Percentiles rank a stretch among this genome's conserved stretches.
Evolutionary conservation across 2,888 invertebrate species (phyloP).

Genomic region (Sinohyriopsis cumingii): DNA sequence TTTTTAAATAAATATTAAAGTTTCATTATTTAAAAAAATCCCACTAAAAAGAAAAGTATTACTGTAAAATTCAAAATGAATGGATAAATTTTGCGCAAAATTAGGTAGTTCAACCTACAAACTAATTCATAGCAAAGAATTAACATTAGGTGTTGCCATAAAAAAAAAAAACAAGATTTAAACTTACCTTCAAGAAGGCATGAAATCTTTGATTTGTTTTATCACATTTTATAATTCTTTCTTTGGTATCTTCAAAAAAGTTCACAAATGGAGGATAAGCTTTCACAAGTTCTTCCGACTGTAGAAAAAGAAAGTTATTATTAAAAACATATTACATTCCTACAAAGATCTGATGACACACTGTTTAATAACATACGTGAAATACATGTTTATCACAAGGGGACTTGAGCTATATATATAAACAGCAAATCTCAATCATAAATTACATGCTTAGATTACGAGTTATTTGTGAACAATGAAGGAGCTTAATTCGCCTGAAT

Average conservation of each 20-base stretch:
- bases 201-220: constrained; percentile 95
- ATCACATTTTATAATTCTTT: constrained; percentile 92
- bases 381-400: not conserved
- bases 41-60: too few species aligned
- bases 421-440: not conserved
- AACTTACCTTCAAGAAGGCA: constrained; percentile 95
- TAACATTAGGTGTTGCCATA: too few species aligned
- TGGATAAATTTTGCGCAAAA: too few species aligned
- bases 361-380: not conserved
- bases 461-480: too few species aligned
- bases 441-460: not conserved
- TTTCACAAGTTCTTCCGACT: constrained; percentile 88
- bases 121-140: too few species aligned
- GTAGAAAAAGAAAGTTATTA: constrained; percentile 27
- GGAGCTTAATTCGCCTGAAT: too few species aligned
- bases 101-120: too few species aligned
- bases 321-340: not conserved
- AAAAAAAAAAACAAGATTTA: not conserved
- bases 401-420: not conserved
- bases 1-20: too few species aligned
- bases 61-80: too few species aligned
- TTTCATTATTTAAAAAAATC: too few species aligned
- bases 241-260: constrained; percentile 97
- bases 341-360: too few species aligned
- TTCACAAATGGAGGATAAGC: constrained; percentile 99